phyloP scores from a whole-genome alignment of 2,113 vertebrate species.

The Eidolon helvum region DNA sequence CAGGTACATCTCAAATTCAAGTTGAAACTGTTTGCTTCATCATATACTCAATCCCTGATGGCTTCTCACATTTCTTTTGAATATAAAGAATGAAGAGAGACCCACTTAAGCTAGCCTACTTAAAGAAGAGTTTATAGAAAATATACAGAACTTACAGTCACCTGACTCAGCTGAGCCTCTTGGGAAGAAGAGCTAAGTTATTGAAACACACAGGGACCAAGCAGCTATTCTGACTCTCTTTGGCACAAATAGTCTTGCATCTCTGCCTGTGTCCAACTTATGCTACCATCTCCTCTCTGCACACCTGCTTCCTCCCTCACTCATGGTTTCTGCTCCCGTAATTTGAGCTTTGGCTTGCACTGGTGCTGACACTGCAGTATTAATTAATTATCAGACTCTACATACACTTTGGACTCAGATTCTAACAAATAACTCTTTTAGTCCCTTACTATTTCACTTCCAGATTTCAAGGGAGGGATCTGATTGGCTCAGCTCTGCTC shows the following conservation, averaged over 20 bases:
- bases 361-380: neutral
- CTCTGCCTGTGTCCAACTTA: neutral
- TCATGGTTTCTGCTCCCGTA: neutral
- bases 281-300: neutral
- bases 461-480: neutral
- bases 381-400: no score
- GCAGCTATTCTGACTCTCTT: neutral
- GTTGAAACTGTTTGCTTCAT: neutral
- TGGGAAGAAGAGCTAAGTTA: neutral
- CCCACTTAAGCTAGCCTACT: neutral
- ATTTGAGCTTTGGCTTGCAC: neutral
- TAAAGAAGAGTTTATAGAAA: neutral
- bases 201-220: neutral
- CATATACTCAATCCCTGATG: neutral
- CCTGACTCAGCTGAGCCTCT: neutral
- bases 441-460: neutral
- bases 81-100: neutral
- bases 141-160: neutral
- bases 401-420: neutral
- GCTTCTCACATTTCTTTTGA: neutral
- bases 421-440: neutral
- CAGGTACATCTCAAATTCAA: neutral
- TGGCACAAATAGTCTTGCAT: neutral
- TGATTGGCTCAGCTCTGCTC: neutral
- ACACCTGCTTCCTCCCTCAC: neutral